Base-by-base conservation (phyloP, 2,888 invertebrate genomes). In the Drosophila dives region DNA sequence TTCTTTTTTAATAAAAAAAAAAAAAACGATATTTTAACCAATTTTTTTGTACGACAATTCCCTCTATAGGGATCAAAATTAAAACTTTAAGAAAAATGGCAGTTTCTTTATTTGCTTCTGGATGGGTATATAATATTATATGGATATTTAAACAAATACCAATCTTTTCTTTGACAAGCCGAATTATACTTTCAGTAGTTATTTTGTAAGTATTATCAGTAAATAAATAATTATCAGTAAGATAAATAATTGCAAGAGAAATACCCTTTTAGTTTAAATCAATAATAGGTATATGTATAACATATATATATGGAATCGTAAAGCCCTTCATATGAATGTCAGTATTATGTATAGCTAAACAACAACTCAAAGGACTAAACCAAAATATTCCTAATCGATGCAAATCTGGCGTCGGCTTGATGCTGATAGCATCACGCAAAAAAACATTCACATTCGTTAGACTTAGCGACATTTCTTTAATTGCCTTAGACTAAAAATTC, bases 401-500 rank as follows among this genome's bases (percentile, higher is more conserved):
- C 61, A 76, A 76, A n/a, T 84, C 78, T 66, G 72, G 76, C 63
- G n/a, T n/a, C 53, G 42, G 64, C 42, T 48, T 75, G 62, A 50
- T 89, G 90, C 68, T 92, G 92, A 68, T 91, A 92, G 75, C 79
- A 88, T 83, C 89, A 92, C 2, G 93, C 91, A 23, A 92, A 29
- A 96, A 94, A 10, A 97, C 94, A 11, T 97, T 95, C 81, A 97
- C 96, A 77, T 96, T 96, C 40, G 95, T 95, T 67, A 97, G 92
- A 74, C 95, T 95, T 54, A 95, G 94, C 0, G 96, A 95, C 38
- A 96, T 94, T 83, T 97, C 97, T 90, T 97, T 97, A 32, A 97
- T 95, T 2, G 97, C 97, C 78, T 96, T 95, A 0, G 97, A 96
- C 92, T 97, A 97, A 29, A 97, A 93, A 88, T 95, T 96, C 91